Percentiles rank a stretch among this genome's conserved stretches.
Evolutionary conservation across 2,113 vertebrate species (phyloP).

Genomic region (Geococcyx californianus): DNA sequence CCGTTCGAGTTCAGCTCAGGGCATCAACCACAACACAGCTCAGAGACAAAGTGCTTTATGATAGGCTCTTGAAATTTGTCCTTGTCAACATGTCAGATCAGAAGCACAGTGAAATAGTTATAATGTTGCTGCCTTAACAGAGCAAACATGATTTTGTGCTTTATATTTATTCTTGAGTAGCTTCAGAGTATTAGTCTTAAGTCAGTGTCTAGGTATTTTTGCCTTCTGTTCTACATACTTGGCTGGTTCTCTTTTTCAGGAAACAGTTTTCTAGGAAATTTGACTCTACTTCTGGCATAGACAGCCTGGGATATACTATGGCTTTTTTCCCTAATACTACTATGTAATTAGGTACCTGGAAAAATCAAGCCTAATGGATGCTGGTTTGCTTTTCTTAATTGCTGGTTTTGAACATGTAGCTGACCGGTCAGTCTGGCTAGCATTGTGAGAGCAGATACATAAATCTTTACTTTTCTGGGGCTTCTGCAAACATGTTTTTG

Average conservation of each 20-base stretch:
- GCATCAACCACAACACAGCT: background rate
- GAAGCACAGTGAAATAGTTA: background rate
- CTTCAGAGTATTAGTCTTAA: background rate
- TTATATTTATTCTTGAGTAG: background rate
- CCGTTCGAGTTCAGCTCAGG: constrained; percentile 6
- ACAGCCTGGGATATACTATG: background rate
- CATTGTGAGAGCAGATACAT: background rate
- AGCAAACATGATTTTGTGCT: background rate
- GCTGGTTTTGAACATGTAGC: background rate
- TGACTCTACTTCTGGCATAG: background rate
- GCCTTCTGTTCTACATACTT: background rate
- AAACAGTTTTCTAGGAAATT: background rate
- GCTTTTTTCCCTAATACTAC: background rate
- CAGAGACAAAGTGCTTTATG: background rate
- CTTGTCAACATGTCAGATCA: background rate
- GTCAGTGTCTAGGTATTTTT: background rate
- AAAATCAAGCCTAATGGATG: background rate
- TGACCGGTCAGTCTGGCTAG: background rate
- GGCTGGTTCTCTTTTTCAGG: background rate
- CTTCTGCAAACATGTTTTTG: background rate
- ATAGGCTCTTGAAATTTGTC: background rate
- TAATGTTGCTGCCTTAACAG: background rate
- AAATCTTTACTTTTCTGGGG: background rate
- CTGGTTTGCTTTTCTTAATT: background rate
- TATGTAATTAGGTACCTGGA: background rate